Base-by-base conservation (phyloP, 1,140 invertebrate genomes). In the Tetraneura akinire region DNA sequence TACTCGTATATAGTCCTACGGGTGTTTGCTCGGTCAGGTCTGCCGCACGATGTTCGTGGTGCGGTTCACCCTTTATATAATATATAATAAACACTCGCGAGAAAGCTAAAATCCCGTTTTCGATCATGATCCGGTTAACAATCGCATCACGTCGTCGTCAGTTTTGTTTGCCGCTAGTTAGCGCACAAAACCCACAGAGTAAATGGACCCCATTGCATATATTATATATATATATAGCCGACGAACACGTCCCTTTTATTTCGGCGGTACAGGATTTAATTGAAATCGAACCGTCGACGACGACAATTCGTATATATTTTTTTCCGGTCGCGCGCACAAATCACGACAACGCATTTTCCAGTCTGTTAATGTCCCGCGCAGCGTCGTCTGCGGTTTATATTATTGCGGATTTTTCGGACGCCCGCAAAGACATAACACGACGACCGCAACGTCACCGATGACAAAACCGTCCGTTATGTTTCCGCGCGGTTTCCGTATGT, bases 151-250 rank as follows among this genome's bases (percentile, higher is more conserved):
- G 73, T 76, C 73, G n/a, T 21, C 66, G 26, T 37, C 51, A 51
- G 53, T 76, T 57, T 76, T 76, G 73, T 76, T 76, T 76, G 73
- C 73, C 73, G 16, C 73, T 76, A 76, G 73, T 76, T 76, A 76
- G 73, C 73, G 66, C 42, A 23, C 66, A 57, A 76, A 55, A 76
- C 32, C 73, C 71, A 74, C 47, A 74, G 16, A 18, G n/a, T 16
- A 45, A 68, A 68, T 47, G 66, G 66, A 68, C 66, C 66, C 66
- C 66, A 23, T 47, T 21, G n/a, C n/a, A n/a, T n/a, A n/a, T n/a
- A n/a, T n/a, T n/a, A n/a, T n/a, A n/a, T n/a, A n/a, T n/a, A n/a
- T n/a, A n/a, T 21, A 29, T 26, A 21, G 21, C 11, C 62, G 70
- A 73, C 70, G 53, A 73, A 73, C 70, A 53, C 49, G 49, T 29